Base-by-base conservation (phyloP, 23 tunicate species). In the Clavelina lepadiformis region DNA sequence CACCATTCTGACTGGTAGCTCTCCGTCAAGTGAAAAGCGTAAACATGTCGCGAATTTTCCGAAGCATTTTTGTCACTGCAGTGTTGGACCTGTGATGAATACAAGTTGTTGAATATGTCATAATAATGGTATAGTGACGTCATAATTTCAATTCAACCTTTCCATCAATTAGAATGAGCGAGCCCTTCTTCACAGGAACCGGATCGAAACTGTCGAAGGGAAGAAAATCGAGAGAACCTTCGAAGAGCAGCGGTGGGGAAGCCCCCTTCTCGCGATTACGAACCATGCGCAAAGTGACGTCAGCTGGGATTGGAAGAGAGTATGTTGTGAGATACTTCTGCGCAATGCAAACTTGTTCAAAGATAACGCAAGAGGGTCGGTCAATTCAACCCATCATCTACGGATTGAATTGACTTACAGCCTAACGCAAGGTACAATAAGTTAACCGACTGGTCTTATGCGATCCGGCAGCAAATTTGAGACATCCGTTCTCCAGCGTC, bases 1-100 rank as follows among this genome's bases (percentile, higher is more conserved):
- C 93, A 62, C 93, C 93, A 84, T 22, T 61, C 60, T n/a, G 72
- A 68, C 35, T 84, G 36, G 63, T 69, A 27, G 20, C 72, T 58
- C 51, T 84, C 93, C 36, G 75, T 62, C 28, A 77, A 83, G 44
- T 84, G 93, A 29, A 76, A 84, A 1, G 93, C 77, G 72, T 84
- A 84, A 38, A 77, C 64, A 57, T 84, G 60, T 0, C 93, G 77
- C 3, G 93, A 84, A 50, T 70, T 68, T 2, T 69, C 34, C 15
- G 93, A 84, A 6, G 73, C 25, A 35, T 84, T 84, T 45, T 76
- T 84, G 34, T 63, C 67, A 44, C 93, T 84, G 60, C 61, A 46
- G 35, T 84, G 93, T 31, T 84, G 83, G 0, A 84, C 83, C 93
- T 84, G 61, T 1, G 21, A 7, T 19, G 53, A 41, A 6, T 31